A percentile compares a stretch with the other conserved stretches of the same genome.
Conservation (phyloP, 2,113 vertebrate genomes). For the Tichodroma muraria region DNA sequence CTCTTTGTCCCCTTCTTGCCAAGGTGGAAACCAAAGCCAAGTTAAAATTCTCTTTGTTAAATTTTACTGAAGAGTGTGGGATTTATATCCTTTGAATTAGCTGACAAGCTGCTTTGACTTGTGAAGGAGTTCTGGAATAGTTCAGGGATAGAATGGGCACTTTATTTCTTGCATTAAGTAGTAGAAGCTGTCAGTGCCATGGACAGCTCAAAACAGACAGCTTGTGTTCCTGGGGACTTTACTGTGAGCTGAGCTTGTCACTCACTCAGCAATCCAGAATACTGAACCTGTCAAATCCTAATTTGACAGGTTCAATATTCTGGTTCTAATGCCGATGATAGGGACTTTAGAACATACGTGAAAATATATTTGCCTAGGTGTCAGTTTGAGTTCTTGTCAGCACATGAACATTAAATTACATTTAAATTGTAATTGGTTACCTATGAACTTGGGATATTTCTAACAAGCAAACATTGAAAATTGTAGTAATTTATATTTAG, state of each 20-base stretch:
- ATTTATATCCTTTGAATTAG: neutral
- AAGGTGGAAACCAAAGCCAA: neutral
- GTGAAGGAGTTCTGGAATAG: neutral
- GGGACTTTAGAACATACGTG: neutral
- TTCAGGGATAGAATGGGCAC: neutral
- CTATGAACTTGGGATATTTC: neutral
- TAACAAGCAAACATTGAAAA: neutral
- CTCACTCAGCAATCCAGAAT: neutral
- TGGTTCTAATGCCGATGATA: neutral
- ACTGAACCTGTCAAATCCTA: too few species aligned
- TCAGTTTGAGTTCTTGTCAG: neutral
- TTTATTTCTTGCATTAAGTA: neutral
- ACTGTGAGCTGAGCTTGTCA: neutral
- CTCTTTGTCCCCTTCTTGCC: neutral
- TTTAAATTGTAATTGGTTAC: neutral
- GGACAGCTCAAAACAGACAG: neutral
- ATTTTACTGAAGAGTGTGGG: neutral
- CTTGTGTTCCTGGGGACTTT: neutral
- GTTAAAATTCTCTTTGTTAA: neutral
- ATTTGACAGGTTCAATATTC: neutral
- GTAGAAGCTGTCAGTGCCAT: neutral
- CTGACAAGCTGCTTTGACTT: neutral
- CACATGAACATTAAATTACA: neutral
- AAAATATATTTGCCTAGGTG: neutral
- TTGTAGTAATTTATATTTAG: conserved; percentile 15